These are phyloP conservation scores for Aleiodes leptofemur DNA, from an alignment of 2,888 invertebrate species.

Conservation along the genomic window DNA sequence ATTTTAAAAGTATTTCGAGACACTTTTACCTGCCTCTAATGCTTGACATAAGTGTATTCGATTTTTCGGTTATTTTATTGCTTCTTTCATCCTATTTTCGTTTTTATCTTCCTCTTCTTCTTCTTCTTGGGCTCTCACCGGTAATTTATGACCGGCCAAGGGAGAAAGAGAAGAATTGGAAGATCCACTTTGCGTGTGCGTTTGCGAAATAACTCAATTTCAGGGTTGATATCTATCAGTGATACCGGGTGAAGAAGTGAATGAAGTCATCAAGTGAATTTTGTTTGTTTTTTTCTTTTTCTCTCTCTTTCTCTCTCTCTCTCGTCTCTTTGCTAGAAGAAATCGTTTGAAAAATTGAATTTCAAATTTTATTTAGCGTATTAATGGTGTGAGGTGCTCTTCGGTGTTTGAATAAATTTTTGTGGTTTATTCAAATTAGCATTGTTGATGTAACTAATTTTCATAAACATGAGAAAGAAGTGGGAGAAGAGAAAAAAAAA, in stretches of 20 bases:
- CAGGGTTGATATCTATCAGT: constrained; percentile 29
- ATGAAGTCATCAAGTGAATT: constrained; percentile 23
- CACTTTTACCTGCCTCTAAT: background rate
- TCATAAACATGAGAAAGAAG: constrained; percentile 19
- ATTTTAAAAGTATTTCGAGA: background rate
- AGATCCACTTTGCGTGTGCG: constrained; percentile 37
- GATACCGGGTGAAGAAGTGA: constrained; percentile 20
- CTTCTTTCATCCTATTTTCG: constrained; percentile 10
- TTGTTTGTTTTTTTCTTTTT: background rate
- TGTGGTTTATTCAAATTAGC: no score
- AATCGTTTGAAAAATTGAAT: constrained; percentile 12
- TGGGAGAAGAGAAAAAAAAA: background rate
- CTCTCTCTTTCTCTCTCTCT: background rate
- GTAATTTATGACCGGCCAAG: constrained; percentile 33
- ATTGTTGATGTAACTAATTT: no score
- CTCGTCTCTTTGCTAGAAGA: background rate
- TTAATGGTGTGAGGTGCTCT: no score
- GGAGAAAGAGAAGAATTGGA: constrained; percentile 30
- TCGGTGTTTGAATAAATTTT: no score
- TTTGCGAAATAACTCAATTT: constrained; percentile 34
- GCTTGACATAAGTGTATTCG: background rate
- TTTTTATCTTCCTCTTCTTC: constrained; percentile 21
- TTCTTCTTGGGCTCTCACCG: constrained; percentile 17
- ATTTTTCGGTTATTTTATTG: constrained; percentile 28
- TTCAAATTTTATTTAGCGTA: background rate